phyloP scores from a whole-genome alignment of 1,140 invertebrate species.

The Colletes gigas region DNA sequence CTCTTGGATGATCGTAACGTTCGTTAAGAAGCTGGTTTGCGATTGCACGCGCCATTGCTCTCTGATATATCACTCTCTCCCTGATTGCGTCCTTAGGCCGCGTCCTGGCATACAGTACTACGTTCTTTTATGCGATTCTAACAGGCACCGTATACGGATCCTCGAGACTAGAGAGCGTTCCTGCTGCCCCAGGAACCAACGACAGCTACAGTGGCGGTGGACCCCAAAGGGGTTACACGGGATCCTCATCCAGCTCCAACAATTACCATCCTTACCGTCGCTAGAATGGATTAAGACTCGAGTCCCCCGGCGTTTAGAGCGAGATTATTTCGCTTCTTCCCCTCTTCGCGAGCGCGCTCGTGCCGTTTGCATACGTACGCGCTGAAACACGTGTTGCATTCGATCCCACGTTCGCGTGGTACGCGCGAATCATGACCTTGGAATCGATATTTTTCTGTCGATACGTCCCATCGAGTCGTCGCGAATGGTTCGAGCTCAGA shows the following conservation, averaged over 20 bases:
- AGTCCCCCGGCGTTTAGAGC: conserved; percentile 1
- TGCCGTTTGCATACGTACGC: too few species aligned
- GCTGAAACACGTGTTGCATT: too few species aligned
- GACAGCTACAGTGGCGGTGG: conserved; percentile 64
- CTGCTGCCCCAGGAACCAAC: conserved; percentile 69
- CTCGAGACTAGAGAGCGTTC: conserved; percentile 58
- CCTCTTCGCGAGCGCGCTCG: conserved; percentile 20
- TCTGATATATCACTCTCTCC: conserved; percentile 39
- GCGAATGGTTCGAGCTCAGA: too few species aligned
- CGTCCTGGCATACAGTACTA: conserved; percentile 70
- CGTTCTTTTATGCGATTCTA: conserved; percentile 77
- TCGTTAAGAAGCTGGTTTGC: background rate
- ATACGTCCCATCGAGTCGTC: too few species aligned
- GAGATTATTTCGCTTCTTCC: conserved; percentile 6
- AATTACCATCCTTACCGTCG: conserved; percentile 79
- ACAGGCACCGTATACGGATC: conserved; percentile 73
- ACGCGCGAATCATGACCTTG: too few species aligned
- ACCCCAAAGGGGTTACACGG: conserved; percentile 70
- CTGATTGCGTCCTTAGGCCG: conserved; percentile 49
- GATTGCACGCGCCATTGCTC: conserved; percentile 29
- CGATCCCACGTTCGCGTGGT: background rate
- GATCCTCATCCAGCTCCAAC: conserved; percentile 65
- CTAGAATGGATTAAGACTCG: conserved; percentile 61
- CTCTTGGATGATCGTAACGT: background rate
- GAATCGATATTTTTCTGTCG: too few species aligned